Evolutionary conservation across 2,113 vertebrate genomes (phyloP).

Genomic region (Platycercus adscitus): DNA sequence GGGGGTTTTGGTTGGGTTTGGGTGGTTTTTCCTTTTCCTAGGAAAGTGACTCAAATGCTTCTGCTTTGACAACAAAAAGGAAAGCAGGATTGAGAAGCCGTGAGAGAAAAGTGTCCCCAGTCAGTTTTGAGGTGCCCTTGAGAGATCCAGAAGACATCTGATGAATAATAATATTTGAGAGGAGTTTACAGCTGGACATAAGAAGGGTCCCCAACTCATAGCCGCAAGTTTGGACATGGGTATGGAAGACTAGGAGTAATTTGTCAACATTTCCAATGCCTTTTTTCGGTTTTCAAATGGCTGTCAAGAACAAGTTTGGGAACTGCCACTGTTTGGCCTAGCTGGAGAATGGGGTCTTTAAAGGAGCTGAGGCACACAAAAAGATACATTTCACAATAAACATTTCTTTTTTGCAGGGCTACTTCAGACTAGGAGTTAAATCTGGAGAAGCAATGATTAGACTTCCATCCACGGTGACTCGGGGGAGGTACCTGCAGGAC

Average conservation of each 20-base stretch:
- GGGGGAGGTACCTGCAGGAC: background rate
- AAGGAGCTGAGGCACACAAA: background rate
- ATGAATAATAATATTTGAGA: rapidly evolving
- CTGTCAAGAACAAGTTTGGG: background rate
- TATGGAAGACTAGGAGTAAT: background rate
- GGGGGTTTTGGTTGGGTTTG: background rate
- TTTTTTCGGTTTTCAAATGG: background rate
- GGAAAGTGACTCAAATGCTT: background rate
- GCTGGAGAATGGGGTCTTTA: background rate
- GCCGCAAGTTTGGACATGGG: too few relatives aligned
- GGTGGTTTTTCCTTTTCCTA: background rate
- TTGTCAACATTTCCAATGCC: background rate
- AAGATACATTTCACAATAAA: background rate
- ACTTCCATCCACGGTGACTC: background rate
- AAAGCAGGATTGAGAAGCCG: background rate
- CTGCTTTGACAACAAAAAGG: background rate
- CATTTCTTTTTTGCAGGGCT: background rate
- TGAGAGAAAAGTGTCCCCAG: background rate
- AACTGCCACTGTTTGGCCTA: background rate
- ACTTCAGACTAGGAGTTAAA: background rate
- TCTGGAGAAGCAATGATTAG: background rate
- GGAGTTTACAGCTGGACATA: background rate
- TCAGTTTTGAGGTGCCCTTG: background rate
- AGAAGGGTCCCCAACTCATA: too few relatives aligned
- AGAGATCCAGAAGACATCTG: background rate